Conservation (phyloP, 2,888 invertebrate genomes). For the Diloba caeruleocephala region DNA sequence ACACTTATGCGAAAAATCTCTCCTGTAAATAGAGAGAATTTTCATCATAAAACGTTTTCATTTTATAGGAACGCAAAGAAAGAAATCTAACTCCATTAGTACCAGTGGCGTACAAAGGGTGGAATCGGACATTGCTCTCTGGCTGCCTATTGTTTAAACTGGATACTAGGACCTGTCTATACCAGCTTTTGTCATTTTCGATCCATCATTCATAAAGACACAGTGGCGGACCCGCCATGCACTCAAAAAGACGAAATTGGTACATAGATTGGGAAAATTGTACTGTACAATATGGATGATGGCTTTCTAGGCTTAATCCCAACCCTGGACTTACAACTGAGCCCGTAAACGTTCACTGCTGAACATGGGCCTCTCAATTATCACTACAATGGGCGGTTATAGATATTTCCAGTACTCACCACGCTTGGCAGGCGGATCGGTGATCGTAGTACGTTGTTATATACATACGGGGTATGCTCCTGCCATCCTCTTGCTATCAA, state of each 20-base stretch:
- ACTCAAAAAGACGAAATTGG: constrained; percentile 15
- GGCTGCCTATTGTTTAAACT: constrained; percentile 39
- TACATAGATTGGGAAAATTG: no score
- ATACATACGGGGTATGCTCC: no score
- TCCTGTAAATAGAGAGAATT: constrained; percentile 57
- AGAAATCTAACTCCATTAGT: constrained; percentile 53
- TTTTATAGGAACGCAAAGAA: constrained; percentile 50
- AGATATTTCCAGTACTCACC: no score
- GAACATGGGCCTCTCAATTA: no score
- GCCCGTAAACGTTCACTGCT: no score
- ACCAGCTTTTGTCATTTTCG: constrained; percentile 39
- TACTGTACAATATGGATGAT: no score
- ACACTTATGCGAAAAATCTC: constrained; percentile 63
- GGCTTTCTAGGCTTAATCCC: no score
- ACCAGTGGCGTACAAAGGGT: constrained; percentile 42
- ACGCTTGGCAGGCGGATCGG: no score
- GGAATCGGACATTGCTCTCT: constrained; percentile 51
- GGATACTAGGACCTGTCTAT: constrained; percentile 25
- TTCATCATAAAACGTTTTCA: constrained; percentile 60
- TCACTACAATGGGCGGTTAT: no score
- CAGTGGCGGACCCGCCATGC: constrained; percentile 9
- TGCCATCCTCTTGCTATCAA: no score
- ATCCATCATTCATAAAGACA: constrained; percentile 42
- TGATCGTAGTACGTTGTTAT: no score
- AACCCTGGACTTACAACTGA: no score